Percentiles rank a stretch among this genome's conserved stretches.
Conservation (phyloP, 2,113 vertebrate genomes). For the Microtus ochrogaster region DNA sequence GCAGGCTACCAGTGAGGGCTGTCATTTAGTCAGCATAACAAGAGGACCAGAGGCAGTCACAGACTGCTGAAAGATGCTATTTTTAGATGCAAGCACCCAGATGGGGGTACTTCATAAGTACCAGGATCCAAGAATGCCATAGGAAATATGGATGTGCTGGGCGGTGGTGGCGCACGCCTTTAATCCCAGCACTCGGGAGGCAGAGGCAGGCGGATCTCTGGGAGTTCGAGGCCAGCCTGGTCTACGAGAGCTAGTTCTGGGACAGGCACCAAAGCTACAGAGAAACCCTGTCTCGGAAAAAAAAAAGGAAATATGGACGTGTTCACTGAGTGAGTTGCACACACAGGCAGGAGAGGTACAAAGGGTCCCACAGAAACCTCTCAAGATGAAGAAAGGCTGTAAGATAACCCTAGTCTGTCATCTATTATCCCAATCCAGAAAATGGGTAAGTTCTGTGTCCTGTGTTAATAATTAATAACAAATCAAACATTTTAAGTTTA, state of each 20-base stretch:
- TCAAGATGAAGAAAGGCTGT: neutral
- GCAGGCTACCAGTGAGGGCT: neutral
- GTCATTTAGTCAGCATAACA: no score
- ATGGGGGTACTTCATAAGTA: no score
- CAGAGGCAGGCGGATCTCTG: no score
- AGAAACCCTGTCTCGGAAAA: no score
- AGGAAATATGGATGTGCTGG: neutral
- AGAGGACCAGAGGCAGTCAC: neutral
- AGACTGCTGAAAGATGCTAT: neutral
- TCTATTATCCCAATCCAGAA: neutral
- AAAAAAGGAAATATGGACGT: neutral
- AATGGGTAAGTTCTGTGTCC: neutral
- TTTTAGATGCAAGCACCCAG: neutral
- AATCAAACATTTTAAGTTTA: slow-evolving; percentile 19
- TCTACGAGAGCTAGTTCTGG: no score
- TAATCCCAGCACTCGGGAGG: no score
- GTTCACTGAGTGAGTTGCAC: neutral
- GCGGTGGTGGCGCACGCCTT: no score
- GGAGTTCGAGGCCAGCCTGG: no score
- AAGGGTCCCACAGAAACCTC: neutral
- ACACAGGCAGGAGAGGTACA: neutral
- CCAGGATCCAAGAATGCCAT: rapidly evolving
- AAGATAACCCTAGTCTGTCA: neutral
- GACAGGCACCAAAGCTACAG: no score
- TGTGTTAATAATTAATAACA: neutral